Evolutionary conservation across 2,888 invertebrate genomes (phyloP), one percentile per base, ranked within the genome.

Genomic region (Lissocephala sabroskyi): DNA sequence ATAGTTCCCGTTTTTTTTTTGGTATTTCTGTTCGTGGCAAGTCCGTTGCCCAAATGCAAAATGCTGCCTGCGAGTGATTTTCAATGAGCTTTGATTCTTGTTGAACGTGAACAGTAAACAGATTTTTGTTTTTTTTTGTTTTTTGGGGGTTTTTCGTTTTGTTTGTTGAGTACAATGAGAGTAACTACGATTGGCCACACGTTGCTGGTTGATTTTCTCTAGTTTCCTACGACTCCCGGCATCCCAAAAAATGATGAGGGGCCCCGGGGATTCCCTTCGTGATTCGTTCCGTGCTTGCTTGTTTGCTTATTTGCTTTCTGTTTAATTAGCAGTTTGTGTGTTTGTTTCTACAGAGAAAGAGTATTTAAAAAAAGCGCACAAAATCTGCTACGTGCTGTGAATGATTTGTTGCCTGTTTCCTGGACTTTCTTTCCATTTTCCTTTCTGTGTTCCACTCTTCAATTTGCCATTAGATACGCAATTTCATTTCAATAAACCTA

Each of bases 1-100:
- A 10, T 63, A 63, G 63, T 52, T 46, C 67, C 56, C 56, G 64
- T 52, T 62, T 59, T 9, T 58, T 56, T 39, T 28, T 48, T 43
- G 46, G 11, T 14, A 45, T 51, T 54, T 55, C 45, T 52, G 47
- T 46, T 52, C 52, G 50, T 50, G 57, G 48, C 45, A 45, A 49
- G n/a, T 37, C 19, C 33, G 17, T 32, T 49, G 62, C 53, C 50
- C 56, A 52, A 58, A 58, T 59, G 52, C 60, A 53, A 51, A 48
- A 41, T n/a, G n/a, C n/a, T n/a, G n/a, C n/a, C n/a, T n/a, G n/a
- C n/a, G n/a, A n/a, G n/a, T n/a, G n/a, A n/a, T n/a, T n/a, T n/a
- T n/a, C n/a, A n/a, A n/a, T n/a, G n/a, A n/a, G n/a, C n/a, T n/a
- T n/a, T n/a, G n/a, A n/a, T n/a, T n/a, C n/a, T n/a, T n/a, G n/a